Evolutionary conservation across 2,113 vertebrate genomes (phyloP).

Genomic region (Baryphthengus martii): DNA sequence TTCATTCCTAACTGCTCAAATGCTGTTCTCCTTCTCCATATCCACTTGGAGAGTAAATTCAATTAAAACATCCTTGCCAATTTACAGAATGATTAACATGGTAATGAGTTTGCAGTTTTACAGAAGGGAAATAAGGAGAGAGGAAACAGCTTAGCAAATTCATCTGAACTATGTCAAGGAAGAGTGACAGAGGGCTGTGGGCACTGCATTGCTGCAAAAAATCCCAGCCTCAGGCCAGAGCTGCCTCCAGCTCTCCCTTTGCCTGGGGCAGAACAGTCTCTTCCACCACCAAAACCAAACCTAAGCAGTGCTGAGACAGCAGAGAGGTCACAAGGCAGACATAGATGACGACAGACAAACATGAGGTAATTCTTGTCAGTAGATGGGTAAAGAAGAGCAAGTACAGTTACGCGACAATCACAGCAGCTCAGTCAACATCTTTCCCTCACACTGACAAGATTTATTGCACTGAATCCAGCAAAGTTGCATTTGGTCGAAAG

Average conservation of each 20-base stretch:
- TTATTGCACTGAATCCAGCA: background rate
- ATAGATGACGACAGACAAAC: background rate
- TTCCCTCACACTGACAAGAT: background rate
- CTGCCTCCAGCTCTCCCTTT: background rate
- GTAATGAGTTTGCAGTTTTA: slow-evolving; percentile 9
- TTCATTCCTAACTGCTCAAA: background rate
- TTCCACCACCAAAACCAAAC: background rate
- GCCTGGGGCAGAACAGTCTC: background rate
- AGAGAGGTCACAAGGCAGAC: background rate
- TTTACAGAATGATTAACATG: slow-evolving; percentile 37
- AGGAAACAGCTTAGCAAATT: background rate
- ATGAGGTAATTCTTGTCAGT: background rate
- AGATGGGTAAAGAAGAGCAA: background rate
- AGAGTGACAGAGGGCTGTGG: background rate
- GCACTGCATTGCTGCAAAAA: background rate
- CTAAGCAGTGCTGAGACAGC: background rate
- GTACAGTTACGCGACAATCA: background rate
- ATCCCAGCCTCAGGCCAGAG: background rate
- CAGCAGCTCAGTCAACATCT: background rate
- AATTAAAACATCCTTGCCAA: slow-evolving; percentile 26
- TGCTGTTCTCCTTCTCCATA: background rate
- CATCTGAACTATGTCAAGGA: background rate
- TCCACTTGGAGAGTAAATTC: background rate
- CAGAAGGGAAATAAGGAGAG: background rate
- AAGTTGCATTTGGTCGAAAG: background rate